A percentile compares a stretch with the other conserved stretches of the same genome.
These are phyloP conservation scores for Theropithecus gelada DNA, from an alignment of 2,113 vertebrate species.

Conservation along the genomic window DNA sequence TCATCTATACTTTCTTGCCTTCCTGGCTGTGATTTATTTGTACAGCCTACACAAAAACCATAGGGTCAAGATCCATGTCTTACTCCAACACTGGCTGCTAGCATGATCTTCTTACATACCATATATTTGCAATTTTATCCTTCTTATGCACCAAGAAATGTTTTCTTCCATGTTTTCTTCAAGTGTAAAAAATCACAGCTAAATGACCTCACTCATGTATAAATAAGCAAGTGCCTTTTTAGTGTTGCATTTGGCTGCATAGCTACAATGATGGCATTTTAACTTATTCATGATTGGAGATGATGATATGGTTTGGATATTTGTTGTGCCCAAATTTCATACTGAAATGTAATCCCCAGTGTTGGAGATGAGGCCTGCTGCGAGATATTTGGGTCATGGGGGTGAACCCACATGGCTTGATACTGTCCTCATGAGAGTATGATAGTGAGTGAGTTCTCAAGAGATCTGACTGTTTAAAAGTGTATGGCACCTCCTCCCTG, in stretches of 20 bases:
- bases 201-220: constrained; percentile 98
- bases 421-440: too few species aligned
- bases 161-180: constrained; percentile 98
- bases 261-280: constrained; percentile 99
- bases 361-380: too few species aligned
- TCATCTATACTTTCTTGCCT: constrained; percentile 94
- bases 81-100: constrained; percentile 98
- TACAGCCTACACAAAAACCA: constrained; percentile 96
- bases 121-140: constrained; percentile 99
- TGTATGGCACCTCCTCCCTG: too few species aligned
- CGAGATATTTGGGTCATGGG: too few species aligned
- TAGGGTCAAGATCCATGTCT: constrained; percentile 97
- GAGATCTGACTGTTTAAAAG: too few species aligned
- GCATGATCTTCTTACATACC: constrained; percentile 99
- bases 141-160: constrained; percentile 99
- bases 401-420: too few species aligned
- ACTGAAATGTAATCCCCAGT: too few species aligned
- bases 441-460: too few species aligned
- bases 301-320: constrained; percentile 78
- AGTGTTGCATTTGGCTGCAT: constrained; percentile 99
- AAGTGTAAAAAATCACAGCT: constrained; percentile 99
- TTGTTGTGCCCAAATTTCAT: too few species aligned
- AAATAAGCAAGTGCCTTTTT: constrained; percentile 99
- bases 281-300: constrained; percentile 97
- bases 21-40: constrained; percentile 95